Evolutionary conservation across 1,140 invertebrate species (phyloP).

Genomic region (Cyclina sinensis): DNA sequence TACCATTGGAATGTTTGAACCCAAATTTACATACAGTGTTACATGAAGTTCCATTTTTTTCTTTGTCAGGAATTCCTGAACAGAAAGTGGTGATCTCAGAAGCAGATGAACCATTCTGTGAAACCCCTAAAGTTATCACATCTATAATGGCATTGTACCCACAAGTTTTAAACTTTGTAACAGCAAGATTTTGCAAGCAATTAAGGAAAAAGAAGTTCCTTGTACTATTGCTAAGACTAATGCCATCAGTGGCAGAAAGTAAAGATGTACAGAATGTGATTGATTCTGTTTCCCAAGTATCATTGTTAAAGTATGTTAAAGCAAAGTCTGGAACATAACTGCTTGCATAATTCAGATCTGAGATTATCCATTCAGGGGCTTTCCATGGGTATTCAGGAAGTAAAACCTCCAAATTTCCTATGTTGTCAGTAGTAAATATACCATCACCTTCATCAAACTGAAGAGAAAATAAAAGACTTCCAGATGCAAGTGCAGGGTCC

Average conservation of each 20-base stretch:
- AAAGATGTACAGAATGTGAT: conserved; percentile 15
- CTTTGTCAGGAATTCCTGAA: neutral
- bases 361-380: conserved; percentile 71
- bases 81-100: conserved; percentile 12
- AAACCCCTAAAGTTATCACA: conserved; percentile 54
- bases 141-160: conserved; percentile 60
- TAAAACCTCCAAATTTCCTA: conserved; percentile 31
- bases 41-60: conserved; percentile 56
- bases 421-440: conserved; percentile 49
- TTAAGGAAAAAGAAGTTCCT: conserved; percentile 66
- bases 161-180: conserved; percentile 33
- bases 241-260: neutral
- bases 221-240: conserved; percentile 45
- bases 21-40: conserved; percentile 67
- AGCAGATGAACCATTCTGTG: neutral
- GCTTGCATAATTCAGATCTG: conserved; percentile 62
- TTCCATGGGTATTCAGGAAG: conserved; percentile 72
- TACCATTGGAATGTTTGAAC: conserved; percentile 33
- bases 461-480: conserved; percentile 65
- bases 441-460: conserved; percentile 77
- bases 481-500: conserved; percentile 60
- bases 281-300: conserved; percentile 9
- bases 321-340: conserved; percentile 10
- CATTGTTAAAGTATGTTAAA: conserved; percentile 42
- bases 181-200: conserved; percentile 68